A percentile compares a stretch with the other conserved stretches of the same genome.
phyloP scores from a whole-genome alignment of 2,888 invertebrate genomes.

The Pinctada fucata region DNA sequence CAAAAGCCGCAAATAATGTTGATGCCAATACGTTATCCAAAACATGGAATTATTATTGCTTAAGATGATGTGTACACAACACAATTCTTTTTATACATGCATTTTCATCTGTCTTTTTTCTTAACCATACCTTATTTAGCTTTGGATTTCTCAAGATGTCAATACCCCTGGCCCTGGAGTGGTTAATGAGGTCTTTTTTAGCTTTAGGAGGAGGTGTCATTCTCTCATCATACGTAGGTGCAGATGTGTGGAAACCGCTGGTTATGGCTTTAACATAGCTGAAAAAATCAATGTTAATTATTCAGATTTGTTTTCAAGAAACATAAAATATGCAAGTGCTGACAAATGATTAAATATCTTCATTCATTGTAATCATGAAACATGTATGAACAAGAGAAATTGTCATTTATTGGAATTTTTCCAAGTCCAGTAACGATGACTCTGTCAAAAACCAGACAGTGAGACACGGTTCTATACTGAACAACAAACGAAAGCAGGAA shows the following conservation, averaged over 20 bases:
- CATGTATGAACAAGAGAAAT: too few species aligned
- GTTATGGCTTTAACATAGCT: conserved; percentile 20
- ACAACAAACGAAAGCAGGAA: too few species aligned
- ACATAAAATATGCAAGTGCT: neutral
- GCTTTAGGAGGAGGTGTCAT: conserved; percentile 32
- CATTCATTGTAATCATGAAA: neutral
- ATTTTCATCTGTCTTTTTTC: too few species aligned
- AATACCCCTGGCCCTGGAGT: conserved; percentile 75
- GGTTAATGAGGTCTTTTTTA: conserved; percentile 62
- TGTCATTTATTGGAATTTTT: too few species aligned
- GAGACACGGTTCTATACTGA: too few species aligned
- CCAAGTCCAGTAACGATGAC: too few species aligned
- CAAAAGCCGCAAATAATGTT: too few species aligned
- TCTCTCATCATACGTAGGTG: neutral
- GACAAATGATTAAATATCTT: neutral
- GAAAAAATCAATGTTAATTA: neutral
- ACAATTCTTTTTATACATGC: too few species aligned
- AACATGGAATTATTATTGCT: too few species aligned
- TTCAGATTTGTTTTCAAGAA: neutral
- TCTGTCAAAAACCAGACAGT: too few species aligned
- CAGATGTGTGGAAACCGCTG: conserved; percentile 19
- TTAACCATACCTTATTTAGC: conserved; percentile 76
- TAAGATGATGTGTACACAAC: too few species aligned
- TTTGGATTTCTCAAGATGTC: conserved; percentile 78
- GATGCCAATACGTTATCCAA: too few species aligned